These are phyloP conservation scores for Todiramphus saurophagus DNA, from an alignment of 2,113 vertebrate genomes.

Conservation along the genomic window DNA sequence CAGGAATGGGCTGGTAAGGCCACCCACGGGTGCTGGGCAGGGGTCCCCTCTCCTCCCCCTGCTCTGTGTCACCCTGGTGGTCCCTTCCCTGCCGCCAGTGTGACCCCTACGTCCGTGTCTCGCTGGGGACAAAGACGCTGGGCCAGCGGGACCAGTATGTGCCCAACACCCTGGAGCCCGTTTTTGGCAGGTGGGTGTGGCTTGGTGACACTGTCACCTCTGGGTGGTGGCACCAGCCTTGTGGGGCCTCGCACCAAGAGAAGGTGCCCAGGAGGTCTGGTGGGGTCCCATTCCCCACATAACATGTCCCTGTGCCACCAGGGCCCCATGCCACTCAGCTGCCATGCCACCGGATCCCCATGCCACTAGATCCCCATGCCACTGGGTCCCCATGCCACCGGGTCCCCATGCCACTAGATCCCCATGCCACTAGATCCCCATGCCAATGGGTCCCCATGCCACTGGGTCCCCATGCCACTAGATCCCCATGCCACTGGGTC, in stretches of 20 bases:
- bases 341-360: neutral
- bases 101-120: constrained; percentile 75
- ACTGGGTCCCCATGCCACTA: neutral
- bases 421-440: too few species aligned
- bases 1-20: constrained; percentile 68
- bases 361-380: too few species aligned
- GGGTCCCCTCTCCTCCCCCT: rapidly evolving
- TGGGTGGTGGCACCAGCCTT: neutral
- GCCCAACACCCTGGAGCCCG: constrained; percentile 77
- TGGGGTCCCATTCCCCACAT: too few species aligned
- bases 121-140: constrained; percentile 59
- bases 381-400: neutral
- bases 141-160: constrained; percentile 66
- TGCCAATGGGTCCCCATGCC: neutral
- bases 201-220: neutral
- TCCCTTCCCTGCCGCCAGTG: constrained; percentile 50
- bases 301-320: too few species aligned
- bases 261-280: too few species aligned
- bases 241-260: neutral
- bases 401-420: neutral
- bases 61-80: rapidly evolving
- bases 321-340: neutral
- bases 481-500: too few species aligned
- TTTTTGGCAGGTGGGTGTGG: constrained; percentile 67
- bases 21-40: neutral